These are phyloP conservation scores for Pheosia gnoma DNA, from an alignment of 2,888 invertebrate genomes.

Conservation along the genomic window DNA sequence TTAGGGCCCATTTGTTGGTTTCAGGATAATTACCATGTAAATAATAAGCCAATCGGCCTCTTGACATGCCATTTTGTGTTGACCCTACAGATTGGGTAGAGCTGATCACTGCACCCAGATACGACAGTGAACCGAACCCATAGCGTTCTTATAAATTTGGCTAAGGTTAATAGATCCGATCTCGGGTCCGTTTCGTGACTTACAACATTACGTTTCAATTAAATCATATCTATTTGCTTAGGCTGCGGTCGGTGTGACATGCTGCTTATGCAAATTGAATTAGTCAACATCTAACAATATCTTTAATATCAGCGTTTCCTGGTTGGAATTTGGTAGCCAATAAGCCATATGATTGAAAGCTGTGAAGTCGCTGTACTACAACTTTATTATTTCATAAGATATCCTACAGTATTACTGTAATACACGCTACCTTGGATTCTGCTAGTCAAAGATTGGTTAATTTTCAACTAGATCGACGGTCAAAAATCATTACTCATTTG, in stretches of 20 bases:
- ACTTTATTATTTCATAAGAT: background rate
- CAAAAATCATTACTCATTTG: background rate
- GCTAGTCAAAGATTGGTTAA: background rate
- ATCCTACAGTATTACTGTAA: background rate
- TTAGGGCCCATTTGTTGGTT: too few relatives aligned
- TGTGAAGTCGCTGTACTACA: background rate
- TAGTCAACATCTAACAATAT: constrained; percentile 17
- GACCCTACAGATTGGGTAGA: background rate
- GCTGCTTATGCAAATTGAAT: constrained; percentile 35
- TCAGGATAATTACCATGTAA: too few relatives aligned
- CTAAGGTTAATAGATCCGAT: constrained; percentile 38
- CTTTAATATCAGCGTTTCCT: constrained; percentile 1
- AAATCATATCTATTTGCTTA: constrained; percentile 50
- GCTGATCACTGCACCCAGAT: constrained; percentile 27
- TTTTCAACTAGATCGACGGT: background rate
- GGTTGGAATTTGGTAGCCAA: background rate
- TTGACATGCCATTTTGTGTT: too few relatives aligned
- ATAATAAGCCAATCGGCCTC: too few relatives aligned
- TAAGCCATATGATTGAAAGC: background rate
- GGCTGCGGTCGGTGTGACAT: constrained; percentile 44
- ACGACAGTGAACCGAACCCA: constrained; percentile 33
- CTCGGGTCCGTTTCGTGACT: constrained; percentile 40
- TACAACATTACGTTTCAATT: constrained; percentile 51
- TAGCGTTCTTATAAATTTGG: constrained; percentile 51
- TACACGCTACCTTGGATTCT: background rate